Evolutionary conservation across 2,797 vertebrate genomes (phyloP), one percentile per base, ranked within the genome.

Genomic region (Premnoplex brunnescens): DNA sequence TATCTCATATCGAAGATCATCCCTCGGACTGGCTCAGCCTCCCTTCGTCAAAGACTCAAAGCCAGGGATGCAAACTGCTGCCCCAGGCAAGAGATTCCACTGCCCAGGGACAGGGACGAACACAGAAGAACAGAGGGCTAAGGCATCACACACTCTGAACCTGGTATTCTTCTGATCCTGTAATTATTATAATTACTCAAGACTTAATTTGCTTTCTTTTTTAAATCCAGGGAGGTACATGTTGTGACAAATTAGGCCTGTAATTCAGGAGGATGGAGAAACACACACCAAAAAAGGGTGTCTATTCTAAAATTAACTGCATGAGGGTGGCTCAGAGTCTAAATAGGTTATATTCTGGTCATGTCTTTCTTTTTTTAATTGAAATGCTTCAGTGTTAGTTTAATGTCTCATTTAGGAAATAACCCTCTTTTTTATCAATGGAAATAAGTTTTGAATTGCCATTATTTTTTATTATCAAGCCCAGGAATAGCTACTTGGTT

Each of bases 131-230:
- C 30, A 2, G 11, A 67, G 41, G 76, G 64, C 64, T n/a, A 43
- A 46, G 44, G 37, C 52, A 77, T 24, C 52, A 58, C 67, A 46
- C 44, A 30, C 86, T 28, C 89, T 34, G 64, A 95, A 80, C 66
- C 89, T 20, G 30, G 10, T 32, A 59, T 24, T 76, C 55, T 71
- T 73, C 76, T 0, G 1, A 81, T 85, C 51, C 51, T 81, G 39
- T 90, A 92, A 92, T 96, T 95, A 85, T 43, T 66, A 8, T 69
- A 93, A 91, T 84, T 81, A 85, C 51, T 68, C 14, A 12, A 88
- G 66, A 79, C 48, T 84, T 94, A 73, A 91, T 78, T 92, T 74
- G 37, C 72, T 86, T 68, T 85, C 67, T 82, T 91, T 93, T 94
- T 81, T 44, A 77, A 93, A 93, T 72, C 48, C 76, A 88, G 55